Base-by-base conservation (phyloP, 1,140 invertebrate genomes). In the Scaptomyza pallida region DNA sequence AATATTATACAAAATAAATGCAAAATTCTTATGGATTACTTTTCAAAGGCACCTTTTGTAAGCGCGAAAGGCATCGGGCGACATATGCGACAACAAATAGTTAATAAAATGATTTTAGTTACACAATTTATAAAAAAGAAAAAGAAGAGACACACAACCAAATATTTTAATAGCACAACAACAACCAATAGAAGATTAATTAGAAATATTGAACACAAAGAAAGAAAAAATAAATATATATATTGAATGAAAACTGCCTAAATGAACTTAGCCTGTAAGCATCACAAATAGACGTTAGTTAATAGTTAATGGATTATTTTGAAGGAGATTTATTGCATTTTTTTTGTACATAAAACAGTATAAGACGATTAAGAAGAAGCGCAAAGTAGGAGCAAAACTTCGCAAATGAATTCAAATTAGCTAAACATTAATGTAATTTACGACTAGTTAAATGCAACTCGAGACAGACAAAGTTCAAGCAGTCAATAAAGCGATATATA, bases 351-450 rank as follows among this genome's bases (percentile, higher is more conserved):
- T 41, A 62, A 51, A 59, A 56, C 30, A 21, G 23, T 35, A 35
- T 13, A 41, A 67, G 8, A 17, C 26, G 12, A 8, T 60, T 48
- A 37, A 40, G 10, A 45, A 79, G 3, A 56, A 69, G 81, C 67
- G 76, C 73, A 82, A 86, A 89, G 86, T 89, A 89, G 86, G 86
- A 89, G 86, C 86, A 89, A 89, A 89, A 89, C 86, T 89, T 89
- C 86, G 86, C 86, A 89, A 78, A 64, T 65, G 57, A 75, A 62
- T 61, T 37, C 48, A 57, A 60, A 78, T 75, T 75, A 78, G 74
- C 62, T 82, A 26, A 83, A 78, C 12, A 30, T 82, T 75, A 85
- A 81, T 61, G 60, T 81, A 79, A 86, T 82, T 70, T 79, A 78
- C 30, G 68, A 47, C 44, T 76, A 76, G 69, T 63, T 63, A 62